phyloP scores from a whole-genome alignment of 2,113 vertebrate species.

The Falcunculus frontatus region DNA sequence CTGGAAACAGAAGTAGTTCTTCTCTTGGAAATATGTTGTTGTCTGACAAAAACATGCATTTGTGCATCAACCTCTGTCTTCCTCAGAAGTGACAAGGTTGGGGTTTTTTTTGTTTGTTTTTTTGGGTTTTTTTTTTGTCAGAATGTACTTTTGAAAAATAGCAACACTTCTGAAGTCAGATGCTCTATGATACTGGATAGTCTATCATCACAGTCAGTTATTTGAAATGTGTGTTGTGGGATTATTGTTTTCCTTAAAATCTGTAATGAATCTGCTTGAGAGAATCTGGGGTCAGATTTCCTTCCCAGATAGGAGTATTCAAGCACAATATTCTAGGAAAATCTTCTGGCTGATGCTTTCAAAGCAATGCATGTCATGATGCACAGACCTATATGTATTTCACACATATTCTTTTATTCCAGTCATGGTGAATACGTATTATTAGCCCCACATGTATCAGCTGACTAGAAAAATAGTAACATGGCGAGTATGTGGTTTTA shows the following conservation, averaged over 20 bases:
- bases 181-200: background rate
- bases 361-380: background rate
- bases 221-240: background rate
- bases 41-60: background rate
- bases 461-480: background rate
- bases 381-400: background rate
- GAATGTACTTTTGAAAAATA: background rate
- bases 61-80: background rate
- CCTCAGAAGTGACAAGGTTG: background rate
- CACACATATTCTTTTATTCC: background rate
- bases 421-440: background rate
- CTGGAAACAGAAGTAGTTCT: background rate
- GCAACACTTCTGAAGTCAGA: background rate
- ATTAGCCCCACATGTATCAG: background rate
- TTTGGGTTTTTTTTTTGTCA: background rate
- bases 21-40: background rate
- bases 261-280: background rate
- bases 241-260: background rate
- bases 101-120: background rate
- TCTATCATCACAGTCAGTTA: background rate
- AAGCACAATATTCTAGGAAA: background rate
- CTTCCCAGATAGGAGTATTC: background rate
- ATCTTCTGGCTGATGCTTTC: background rate
- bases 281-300: background rate
- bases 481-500: background rate